Conservation (phyloP, 2,888 invertebrate genomes). For the Drosophila lacicola region DNA sequence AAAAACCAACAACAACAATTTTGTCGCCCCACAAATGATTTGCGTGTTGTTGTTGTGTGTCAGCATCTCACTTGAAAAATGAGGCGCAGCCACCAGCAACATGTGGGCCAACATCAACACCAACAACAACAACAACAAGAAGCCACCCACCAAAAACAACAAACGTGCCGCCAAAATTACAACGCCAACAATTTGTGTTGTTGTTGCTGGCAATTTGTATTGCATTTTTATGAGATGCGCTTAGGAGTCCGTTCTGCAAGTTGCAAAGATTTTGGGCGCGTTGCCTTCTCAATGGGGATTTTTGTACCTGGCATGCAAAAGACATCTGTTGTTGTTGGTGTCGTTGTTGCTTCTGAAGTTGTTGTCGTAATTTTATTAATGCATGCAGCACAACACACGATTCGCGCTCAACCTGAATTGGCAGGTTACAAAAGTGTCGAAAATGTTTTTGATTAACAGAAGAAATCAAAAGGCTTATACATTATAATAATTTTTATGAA, state of each 20-base stretch:
- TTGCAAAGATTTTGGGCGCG: slow-evolving; percentile 38
- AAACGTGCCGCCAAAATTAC: slow-evolving; percentile 65
- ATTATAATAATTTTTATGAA: too few relatives aligned
- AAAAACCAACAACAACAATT: slow-evolving; percentile 32
- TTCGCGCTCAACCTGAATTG: slow-evolving; percentile 34
- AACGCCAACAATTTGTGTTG: slow-evolving; percentile 27
- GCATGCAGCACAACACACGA: slow-evolving; percentile 38
- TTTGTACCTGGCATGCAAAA: slow-evolving; percentile 4
- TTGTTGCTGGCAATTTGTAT: slow-evolving; percentile 51
- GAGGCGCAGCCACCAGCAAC: slow-evolving; percentile 55
- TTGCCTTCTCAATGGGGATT: slow-evolving; percentile 43
- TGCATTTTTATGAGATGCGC: slow-evolving; percentile 51
- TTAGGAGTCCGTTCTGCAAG: slow-evolving; percentile 13
- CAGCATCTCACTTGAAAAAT: slow-evolving; percentile 49
- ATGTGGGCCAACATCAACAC: slow-evolving; percentile 51
- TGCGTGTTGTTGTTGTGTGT: slow-evolving; percentile 30
- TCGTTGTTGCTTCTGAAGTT: slow-evolving; percentile 19
- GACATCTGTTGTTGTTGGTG: neutral
- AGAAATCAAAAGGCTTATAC: too few relatives aligned
- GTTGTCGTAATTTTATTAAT: slow-evolving; percentile 57
- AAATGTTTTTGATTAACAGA: neutral
- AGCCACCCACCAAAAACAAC: slow-evolving; percentile 60
- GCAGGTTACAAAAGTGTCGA: slow-evolving; percentile 47
- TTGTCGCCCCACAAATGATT: slow-evolving; percentile 57
- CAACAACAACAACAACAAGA: slow-evolving; percentile 14